Conservation (phyloP, 64 coral and sea anemone species). For the Orbicella faveolata region DNA sequence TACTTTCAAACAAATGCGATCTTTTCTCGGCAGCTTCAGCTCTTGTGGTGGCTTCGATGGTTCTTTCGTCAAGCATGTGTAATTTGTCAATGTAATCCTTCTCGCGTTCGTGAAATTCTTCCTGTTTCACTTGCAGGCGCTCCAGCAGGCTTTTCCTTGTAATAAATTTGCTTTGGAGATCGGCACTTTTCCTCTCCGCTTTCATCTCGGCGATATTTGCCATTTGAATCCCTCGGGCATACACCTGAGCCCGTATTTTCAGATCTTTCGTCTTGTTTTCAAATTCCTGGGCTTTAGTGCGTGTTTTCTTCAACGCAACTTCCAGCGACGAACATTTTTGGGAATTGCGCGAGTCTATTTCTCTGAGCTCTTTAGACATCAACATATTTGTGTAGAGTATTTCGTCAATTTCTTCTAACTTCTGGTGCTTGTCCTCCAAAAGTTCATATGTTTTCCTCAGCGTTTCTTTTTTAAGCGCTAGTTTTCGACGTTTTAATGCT, state of each 20-base stretch:
- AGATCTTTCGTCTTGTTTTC: conserved; percentile 14
- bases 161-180: not conserved
- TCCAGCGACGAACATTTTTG: not conserved
- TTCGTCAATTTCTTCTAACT: conserved; percentile 15
- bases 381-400: not conserved
- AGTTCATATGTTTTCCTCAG: not conserved
- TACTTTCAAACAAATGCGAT: not conserved
- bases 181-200: not conserved
- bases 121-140: not conserved
- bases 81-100: not conserved
- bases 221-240: not conserved
- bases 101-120: not conserved
- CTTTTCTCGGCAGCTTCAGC: conserved; percentile 16
- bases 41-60: not conserved
- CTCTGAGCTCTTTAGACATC: not conserved
- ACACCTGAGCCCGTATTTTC: not conserved
- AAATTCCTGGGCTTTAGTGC: not conserved
- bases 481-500: not conserved
- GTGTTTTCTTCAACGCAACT: not conserved
- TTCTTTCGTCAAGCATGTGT: not conserved
- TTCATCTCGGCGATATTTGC: conserved; percentile 13
- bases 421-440: not conserved
- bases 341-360: not conserved
- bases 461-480: not conserved
- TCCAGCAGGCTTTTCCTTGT: not conserved